Evolutionary conservation across 2,113 vertebrate species (phyloP), one percentile per base, ranked within the genome.

Genomic region (Cryptotis parvus): DNA sequence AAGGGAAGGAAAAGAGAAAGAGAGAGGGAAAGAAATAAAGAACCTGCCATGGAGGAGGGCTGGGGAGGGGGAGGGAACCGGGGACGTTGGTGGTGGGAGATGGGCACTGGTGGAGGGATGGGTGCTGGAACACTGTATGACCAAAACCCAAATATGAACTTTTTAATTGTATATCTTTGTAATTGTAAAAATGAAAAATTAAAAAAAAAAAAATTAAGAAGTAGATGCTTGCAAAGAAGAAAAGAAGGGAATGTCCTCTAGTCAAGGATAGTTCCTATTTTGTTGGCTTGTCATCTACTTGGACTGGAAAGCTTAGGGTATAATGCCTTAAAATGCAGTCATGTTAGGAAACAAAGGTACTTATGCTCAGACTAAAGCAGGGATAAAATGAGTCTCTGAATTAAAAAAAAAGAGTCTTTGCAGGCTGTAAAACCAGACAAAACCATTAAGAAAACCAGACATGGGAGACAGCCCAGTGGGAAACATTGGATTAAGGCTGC

Each of bases 401-500:
- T 94, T 61, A 88, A 86, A 68, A 88, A 86, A 68, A 73, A 80
- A 43, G 4, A 88, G 70, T 93, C 86, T 82, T 82, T 58, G 52
- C 27, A 63, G 39, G 45, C 89, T 92, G 93, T 96, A 96, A 95
- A 43, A 73, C 41, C 85, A 87, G 83, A 89, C 39, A 90, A 80
- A 95, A 92, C 76, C 72, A 74, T 92, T 89, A 89, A 45, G 87
- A 87, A 72, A 49, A 37, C 55, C 76, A 83, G 91, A 92, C 76
- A 49, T 41, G 41, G 83, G 75, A 93, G 83, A 61, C 89, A 88
- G 78, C 49, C 89, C 49, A 65, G 35, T 85, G 80, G 89, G 77
- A 76, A 78, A 92, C 77, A 84, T 94, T 95, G 88, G 86, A 94
- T 95, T 95, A 92, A 93, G 77, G 45, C 69, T 84, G n/a, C 43